phyloP scores from a whole-genome alignment of 1,140 invertebrate genomes.

The Drosophila truncata region DNA sequence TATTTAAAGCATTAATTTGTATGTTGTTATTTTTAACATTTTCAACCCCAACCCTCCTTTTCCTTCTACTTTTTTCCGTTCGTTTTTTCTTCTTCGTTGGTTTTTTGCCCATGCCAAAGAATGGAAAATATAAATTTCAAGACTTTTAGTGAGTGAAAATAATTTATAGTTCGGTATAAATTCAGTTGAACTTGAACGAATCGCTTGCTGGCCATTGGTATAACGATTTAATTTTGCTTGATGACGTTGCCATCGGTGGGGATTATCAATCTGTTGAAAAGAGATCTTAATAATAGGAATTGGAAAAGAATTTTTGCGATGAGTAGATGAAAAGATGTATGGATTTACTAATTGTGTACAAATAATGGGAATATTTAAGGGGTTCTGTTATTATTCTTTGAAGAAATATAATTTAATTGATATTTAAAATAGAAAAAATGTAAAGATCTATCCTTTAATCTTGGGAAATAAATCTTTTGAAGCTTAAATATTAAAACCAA shows the following conservation, averaged over 20 bases:
- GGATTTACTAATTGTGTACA: not conserved
- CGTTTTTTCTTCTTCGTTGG: conserved; percentile 1
- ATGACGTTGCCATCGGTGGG: conserved; percentile 43
- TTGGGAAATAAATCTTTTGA: not conserved
- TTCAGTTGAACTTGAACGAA: conserved; percentile 73
- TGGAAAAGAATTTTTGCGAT: conserved; percentile 20
- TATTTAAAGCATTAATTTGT: conserved; percentile 83
- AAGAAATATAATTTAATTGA: not conserved
- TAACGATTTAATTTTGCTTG: conserved; percentile 40
- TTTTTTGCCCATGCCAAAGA: conserved; percentile 39
- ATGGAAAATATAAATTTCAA: conserved; percentile 55
- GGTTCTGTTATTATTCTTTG: not conserved
- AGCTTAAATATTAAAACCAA: not conserved
- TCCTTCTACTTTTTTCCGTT: conserved; percentile 12
- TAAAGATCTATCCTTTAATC: not conserved
- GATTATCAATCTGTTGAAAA: conserved; percentile 43
- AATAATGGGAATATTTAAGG: not conserved
- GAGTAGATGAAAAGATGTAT: conserved; percentile 6
- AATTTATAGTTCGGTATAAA: conserved; percentile 78
- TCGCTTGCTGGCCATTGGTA: not conserved
- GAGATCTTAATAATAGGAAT: conserved; percentile 28
- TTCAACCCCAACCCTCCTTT: conserved; percentile 7
- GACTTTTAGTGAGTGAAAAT: conserved; percentile 80
- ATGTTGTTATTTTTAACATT: conserved; percentile 74
- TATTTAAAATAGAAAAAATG: not conserved